Evolutionary conservation across 2,888 invertebrate genomes (phyloP), one percentile per base, ranked within the genome.

Genomic region (Cryptocheilus praepositus): DNA sequence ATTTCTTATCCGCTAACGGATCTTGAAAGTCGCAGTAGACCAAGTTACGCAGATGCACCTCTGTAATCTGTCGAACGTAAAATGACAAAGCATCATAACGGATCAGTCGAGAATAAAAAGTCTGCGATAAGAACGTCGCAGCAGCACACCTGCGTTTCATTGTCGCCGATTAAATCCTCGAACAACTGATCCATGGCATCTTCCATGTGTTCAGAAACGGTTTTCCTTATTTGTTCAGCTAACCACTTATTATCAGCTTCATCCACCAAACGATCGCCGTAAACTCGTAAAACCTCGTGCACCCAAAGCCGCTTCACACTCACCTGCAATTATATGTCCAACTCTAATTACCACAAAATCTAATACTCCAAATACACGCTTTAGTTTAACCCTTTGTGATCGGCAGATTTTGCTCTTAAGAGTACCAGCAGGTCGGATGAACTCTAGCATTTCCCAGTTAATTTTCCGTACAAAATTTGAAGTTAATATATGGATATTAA

Each of bases 1-100:
- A 91, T 49, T 95, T 92, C 2, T 93, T 93, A 82, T 97, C 97
- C 2, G 95, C 95, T 90, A 97, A 95, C 0, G 96, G 96, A 90
- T 98, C 96, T 0, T 96, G 94, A 86, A 98, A 98, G 89, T 98
- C 97, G 86, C 98, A 98, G 88, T 96, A 98, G 67, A 98, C 93
- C 74, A 98, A 90, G 81, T 94, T 95, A 61, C 98, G 92, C 25
- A 98, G 90, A 85, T 98, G 95, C 13, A 90, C 90, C 86, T 98
- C 97, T 0, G 94, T 94, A 57, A 98, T 91, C 93, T 93, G 81
- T 54, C 88, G 86, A 64, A 65, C 75, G 63, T n/a, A 65, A 56
- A 16, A 53, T 60, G 52, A 21, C 52, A 53, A 44, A 55, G 44
- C 57, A 15, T 28, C 13, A 8, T 62, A 36, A 43, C 52, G 28